Evolutionary conservation across 2,888 invertebrate genomes (phyloP), one percentile per base, ranked within the genome.

Genomic region (Lissocephala sabroskyi): DNA sequence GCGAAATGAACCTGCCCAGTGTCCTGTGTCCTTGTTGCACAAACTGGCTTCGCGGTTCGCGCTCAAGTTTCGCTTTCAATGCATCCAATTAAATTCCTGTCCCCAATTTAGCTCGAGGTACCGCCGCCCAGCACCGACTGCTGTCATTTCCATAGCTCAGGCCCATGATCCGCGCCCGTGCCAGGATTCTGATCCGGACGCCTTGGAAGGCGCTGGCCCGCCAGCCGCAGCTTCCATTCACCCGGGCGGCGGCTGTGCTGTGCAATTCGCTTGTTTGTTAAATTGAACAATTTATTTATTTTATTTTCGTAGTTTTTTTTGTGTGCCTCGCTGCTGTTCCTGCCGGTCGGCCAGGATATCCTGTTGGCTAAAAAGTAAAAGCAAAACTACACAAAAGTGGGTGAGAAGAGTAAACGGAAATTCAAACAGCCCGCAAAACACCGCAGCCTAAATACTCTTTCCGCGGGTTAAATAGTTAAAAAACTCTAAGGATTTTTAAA

Each of bases 281-380:
- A 73, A 68, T 71, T 68, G 59, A 73, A 73, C 62, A 65, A 65
- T 68, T 65, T 73, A 61, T 68, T 65, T 64, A 55, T 55, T 64
- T 67, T 64, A 50, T 40, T 47, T 49, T 46, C 43, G 33, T 37
- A 19, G 13, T 50, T 59, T 54, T 54, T 28, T 32, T 41, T 43
- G 19, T 49, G 32, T 33, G 5, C 14, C 45, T 54, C 50, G 16
- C 48, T 45, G 58, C n/a, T n/a, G n/a, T n/a, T n/a, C n/a, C n/a
- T n/a, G n/a, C n/a, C n/a, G n/a, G n/a, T n/a, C n/a, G n/a, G n/a
- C 52, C 55, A 57, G 56, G 56, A 56, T 62, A 65, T 65, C 53
- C 65, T 59, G 65, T 39, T 16, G 53, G 50, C 57, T 46, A 36
- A 51, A 52, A 57, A 52, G 54, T 49, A 45, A 52, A 55, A 58